Conservation (phyloP, 2,888 invertebrate genomes). For the Epsilonema sp. region DNA sequence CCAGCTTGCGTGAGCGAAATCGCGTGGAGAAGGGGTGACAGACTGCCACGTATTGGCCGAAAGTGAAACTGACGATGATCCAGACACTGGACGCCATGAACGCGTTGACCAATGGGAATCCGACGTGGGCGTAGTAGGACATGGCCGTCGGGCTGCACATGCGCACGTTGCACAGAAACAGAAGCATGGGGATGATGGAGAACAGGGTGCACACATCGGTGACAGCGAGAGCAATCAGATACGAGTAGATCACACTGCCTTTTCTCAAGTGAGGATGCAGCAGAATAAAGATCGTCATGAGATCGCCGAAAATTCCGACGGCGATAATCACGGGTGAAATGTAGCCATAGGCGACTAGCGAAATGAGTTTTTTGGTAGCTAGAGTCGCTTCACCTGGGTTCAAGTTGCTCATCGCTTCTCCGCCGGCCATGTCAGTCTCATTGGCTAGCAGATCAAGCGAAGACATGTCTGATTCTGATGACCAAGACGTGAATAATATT, state of each 20-base stretch:
- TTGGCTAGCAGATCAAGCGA: too few relatives aligned
- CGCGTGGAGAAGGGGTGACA: constrained; percentile 24
- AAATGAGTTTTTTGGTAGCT: too few relatives aligned
- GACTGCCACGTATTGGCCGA: constrained; percentile 36
- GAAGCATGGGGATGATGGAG: constrained; percentile 33
- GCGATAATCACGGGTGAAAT: constrained; percentile 34
- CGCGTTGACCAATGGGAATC: constrained; percentile 35
- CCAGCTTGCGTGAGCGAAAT: neutral
- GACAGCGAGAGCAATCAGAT: constrained; percentile 31
- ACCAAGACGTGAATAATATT: too few relatives aligned
- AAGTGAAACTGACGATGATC: constrained; percentile 37
- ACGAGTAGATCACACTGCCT: constrained; percentile 34
- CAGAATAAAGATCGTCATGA: constrained; percentile 35
- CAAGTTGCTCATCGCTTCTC: too few relatives aligned
- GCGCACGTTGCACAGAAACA: constrained; percentile 25
- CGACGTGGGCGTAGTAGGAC: constrained; percentile 35
- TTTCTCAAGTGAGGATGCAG: constrained; percentile 33
- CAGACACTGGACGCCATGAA: constrained; percentile 38
- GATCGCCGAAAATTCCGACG: constrained; percentile 35
- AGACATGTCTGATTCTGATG: too few relatives aligned
- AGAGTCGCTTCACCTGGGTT: too few relatives aligned
- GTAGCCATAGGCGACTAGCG: constrained; percentile 31
- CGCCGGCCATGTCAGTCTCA: too few relatives aligned
- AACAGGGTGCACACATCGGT: constrained; percentile 34
- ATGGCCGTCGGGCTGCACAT: constrained; percentile 25